These are phyloP conservation scores for Lomographa bimaculata DNA, from an alignment of 2,888 invertebrate genomes.

Conservation along the genomic window DNA sequence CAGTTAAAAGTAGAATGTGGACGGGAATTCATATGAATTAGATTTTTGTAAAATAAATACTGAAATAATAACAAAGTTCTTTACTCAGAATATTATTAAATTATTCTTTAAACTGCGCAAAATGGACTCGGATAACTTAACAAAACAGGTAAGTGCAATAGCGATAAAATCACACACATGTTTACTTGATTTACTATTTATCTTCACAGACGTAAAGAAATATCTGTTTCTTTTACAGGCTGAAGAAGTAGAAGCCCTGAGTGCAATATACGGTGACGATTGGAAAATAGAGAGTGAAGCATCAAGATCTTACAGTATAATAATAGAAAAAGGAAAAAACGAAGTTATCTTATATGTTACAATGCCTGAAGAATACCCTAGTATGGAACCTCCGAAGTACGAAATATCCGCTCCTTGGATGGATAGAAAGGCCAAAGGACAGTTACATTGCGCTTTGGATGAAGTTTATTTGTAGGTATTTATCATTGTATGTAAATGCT, in stretches of 20 bases:
- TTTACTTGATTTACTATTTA: neutral
- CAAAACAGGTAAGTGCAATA: conserved; percentile 49
- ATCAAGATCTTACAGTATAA: conserved; percentile 84
- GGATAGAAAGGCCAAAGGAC: conserved; percentile 81
- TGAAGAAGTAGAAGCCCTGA: conserved; percentile 89
- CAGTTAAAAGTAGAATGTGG: too few relatives aligned
- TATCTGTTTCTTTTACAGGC: too few relatives aligned
- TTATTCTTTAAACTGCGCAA: too few relatives aligned
- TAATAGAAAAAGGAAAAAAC: conserved; percentile 71
- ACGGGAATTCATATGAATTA: too few relatives aligned
- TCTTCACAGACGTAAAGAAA: too few relatives aligned
- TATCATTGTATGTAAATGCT: too few relatives aligned
- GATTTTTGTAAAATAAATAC: too few relatives aligned
- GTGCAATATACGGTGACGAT: conserved; percentile 88
- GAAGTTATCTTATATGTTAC: conserved; percentile 85
- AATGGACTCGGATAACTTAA: conserved; percentile 59
- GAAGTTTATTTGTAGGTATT: conserved; percentile 87
- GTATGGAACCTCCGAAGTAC: conserved; percentile 85
- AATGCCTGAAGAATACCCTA: conserved; percentile 86
- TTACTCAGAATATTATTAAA: too few relatives aligned
- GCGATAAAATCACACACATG: too few relatives aligned
- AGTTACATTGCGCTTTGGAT: conserved; percentile 82
- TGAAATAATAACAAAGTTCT: too few relatives aligned
- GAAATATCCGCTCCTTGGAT: conserved; percentile 89
- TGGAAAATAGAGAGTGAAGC: conserved; percentile 85